Conservation (phyloP, 2,888 invertebrate species). For the Melikaiella ostensackeni region DNA sequence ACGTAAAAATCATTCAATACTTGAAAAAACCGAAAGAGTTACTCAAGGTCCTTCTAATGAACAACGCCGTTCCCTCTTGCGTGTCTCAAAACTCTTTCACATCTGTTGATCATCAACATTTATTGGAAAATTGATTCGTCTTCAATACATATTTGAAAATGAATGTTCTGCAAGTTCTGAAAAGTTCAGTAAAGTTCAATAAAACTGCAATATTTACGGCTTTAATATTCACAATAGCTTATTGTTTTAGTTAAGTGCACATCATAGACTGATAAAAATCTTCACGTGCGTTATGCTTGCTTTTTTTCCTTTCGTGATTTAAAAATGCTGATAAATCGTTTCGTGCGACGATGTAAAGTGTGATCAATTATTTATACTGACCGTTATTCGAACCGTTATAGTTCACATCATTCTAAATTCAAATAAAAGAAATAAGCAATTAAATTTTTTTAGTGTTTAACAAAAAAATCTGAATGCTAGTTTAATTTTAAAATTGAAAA, state of each 20-base stretch:
- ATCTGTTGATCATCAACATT: neutral
- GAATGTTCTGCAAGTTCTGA: neutral
- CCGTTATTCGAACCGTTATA: conserved; percentile 22
- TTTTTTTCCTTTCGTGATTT: conserved; percentile 41
- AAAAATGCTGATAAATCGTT: conserved; percentile 40
- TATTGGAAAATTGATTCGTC: neutral
- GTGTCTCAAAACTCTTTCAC: neutral
- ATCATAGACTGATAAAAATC: conserved; percentile 32
- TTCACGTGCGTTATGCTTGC: conserved; percentile 23
- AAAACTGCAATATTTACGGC: neutral
- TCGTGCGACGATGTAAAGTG: conserved; percentile 40
- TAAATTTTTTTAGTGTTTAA: neutral
- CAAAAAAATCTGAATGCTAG: too few relatives aligned
- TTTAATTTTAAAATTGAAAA: neutral
- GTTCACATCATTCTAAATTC: neutral
- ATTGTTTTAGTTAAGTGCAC: neutral
- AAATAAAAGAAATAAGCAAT: neutral
- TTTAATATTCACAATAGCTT: neutral
- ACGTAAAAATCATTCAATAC: neutral
- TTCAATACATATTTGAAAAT: neutral
- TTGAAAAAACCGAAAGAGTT: neutral
- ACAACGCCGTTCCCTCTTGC: neutral
- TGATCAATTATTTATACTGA: conserved; percentile 34
- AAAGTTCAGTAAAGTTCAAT: conserved; percentile 16
- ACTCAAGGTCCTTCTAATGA: neutral